Evolutionary conservation across 2,113 vertebrate species (phyloP).

Genomic region (Alosa alosa): DNA sequence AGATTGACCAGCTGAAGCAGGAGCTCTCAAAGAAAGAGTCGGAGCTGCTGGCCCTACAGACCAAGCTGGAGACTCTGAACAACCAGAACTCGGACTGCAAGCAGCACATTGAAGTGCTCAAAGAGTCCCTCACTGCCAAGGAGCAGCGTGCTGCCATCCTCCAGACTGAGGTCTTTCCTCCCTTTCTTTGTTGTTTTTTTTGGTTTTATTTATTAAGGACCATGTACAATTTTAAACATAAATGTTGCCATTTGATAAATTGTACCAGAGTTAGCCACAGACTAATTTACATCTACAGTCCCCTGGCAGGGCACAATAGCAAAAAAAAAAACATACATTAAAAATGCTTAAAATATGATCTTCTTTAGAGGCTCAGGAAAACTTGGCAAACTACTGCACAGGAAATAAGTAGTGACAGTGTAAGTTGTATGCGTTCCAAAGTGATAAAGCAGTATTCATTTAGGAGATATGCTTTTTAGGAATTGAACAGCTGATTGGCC

Average conservation of each 20-base stretch:
- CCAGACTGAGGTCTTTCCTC: conserved; percentile 87
- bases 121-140: conserved; percentile 99
- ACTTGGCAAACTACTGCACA: background rate
- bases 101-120: conserved; percentile 99
- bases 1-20: conserved; percentile 98
- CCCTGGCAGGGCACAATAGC: too few species aligned
- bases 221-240: too few species aligned
- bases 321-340: background rate
- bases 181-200: too few species aligned
- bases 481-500: background rate
- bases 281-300: too few species aligned
- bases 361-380: background rate
- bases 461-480: background rate
- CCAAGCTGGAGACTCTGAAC: conserved; percentile 97
- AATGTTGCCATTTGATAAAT: too few species aligned
- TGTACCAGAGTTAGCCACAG: too few species aligned
- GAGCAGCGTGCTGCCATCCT: conserved; percentile 99
- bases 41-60: conserved; percentile 98
- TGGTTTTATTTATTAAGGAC: too few species aligned
- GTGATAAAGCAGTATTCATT: background rate
- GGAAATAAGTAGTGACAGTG: background rate
- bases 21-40: conserved; percentile 99
- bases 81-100: conserved; percentile 99
- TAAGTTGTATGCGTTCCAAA: background rate
- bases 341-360: background rate